Evolutionary conservation across 1,140 invertebrate genomes (phyloP), one percentile per base, ranked within the genome.

Genomic region (Zaprionus ghesquierei): DNA sequence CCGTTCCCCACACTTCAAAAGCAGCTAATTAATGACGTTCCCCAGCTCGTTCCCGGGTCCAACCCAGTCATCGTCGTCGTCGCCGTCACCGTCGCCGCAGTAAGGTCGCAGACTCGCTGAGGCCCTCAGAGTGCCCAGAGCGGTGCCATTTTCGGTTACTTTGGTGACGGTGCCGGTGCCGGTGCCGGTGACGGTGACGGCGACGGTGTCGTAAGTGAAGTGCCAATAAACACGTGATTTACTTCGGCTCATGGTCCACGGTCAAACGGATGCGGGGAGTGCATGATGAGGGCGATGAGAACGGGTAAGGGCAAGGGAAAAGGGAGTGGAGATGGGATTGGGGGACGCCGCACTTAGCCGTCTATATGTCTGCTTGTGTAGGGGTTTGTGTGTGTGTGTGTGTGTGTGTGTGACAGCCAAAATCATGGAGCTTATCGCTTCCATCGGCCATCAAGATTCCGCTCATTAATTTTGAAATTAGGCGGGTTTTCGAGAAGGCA

Each of bases 381-480:
- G 31, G 13, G 60, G 58, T 46, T 44, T 60, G 51, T 58, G 50
- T 69, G 38, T 53, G 51, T 58, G 50, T 69, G 38, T 53, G 51
- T 51, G 49, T 35, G 53, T 77, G 49, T 74, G 68, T 69, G 79
- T 69, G 79, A 79, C 79, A 79, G 84, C 49, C 76, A 84, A 87
- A 87, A 77, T 89, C 84, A 89, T 89, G 84, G 81, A 60, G 66
- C 85, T 89, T 89, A 89, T 89, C 84, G 80, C 69, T 84, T 79
- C 70, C 85, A 91, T 91, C 90, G 85, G 86, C 81, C 82, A 91
- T 91, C 86, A 91, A 91, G 87, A 91, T 91, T 81, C 81, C 90
- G 89, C 86, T 91, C 90, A 91, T 91, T 91, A 91, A 91, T 91
- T 91, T 90, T 89, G 89, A 91, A 91, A 91, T 91, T 91, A 91